Conservation (phyloP, 2,113 vertebrate species). For the Rhizomys pruinosus region DNA sequence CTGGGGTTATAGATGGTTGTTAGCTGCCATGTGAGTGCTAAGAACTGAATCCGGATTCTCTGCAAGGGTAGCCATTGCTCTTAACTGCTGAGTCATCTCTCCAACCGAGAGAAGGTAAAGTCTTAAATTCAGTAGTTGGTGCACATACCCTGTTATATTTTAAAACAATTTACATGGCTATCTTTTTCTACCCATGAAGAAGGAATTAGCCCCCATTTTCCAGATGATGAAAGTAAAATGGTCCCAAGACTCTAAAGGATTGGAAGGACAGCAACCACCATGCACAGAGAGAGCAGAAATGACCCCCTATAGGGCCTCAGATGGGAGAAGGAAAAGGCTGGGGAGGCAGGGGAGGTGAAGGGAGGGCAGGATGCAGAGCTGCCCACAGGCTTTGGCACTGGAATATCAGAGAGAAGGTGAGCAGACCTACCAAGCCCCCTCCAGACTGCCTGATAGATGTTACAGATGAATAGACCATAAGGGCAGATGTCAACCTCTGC, state of each 20-base stretch:
- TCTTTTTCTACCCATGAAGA: background rate
- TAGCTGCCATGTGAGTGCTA: too few species aligned
- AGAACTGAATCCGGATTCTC: too few species aligned
- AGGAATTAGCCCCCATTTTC: background rate
- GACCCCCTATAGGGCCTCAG: background rate
- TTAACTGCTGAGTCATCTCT: too few species aligned
- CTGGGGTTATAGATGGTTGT: too few species aligned
- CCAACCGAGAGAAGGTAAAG: fast-evolving
- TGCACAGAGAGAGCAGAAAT: background rate
- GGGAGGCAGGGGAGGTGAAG: background rate
- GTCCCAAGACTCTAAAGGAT: background rate
- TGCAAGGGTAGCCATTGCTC: too few species aligned
- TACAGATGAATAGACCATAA: background rate
- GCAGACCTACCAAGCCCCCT: background rate
- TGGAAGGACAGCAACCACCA: background rate
- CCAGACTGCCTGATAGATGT: background rate
- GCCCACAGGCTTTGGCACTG: background rate
- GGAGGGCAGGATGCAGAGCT: background rate
- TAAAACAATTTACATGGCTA: too few species aligned
- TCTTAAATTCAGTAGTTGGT: background rate
- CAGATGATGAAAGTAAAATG: background rate
- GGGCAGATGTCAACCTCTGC: background rate
- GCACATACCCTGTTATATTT: background rate
- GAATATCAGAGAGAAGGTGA: background rate
- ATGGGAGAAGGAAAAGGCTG: background rate